Evolutionary conservation across 2,888 invertebrate species (phyloP), one percentile per base, ranked within the genome.

Genomic region (Sinotaia quadrata): DNA sequence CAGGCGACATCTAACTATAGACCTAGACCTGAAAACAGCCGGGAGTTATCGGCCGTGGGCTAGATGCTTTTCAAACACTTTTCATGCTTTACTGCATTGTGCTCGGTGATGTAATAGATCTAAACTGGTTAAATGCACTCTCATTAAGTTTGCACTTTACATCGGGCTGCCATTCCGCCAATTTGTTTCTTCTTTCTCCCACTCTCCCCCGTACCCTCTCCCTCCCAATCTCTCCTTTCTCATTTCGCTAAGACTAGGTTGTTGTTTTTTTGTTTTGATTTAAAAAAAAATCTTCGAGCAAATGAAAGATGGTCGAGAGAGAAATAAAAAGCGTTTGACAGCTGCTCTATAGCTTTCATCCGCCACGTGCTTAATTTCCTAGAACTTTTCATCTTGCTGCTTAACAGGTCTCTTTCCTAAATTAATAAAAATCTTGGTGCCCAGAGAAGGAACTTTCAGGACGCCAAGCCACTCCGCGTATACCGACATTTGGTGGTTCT

Each of bases 171-270:
- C 49, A 24, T 24, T 49, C 49, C 49, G 21, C 5, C 5, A 49
- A 8, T 49, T 24, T 49, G 15, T 41, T 15, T 41, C 41, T 41
- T 15, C 49, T 49, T 2, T 49, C 49, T 49, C 49, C 49, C 49
- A n/a, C 58, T 58, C 58, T 58, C 58, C 36, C 36, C 36, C 58
- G 33, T 36, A 36, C 58, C 36, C 36, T 58, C 58, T 58, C 36
- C 36, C 58, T 58, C 36, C 36, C 58, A 36, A 8, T 58, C 58
- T 58, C 58, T 58, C 36, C 36, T 36, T 58, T 10, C n/a, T n/a
- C n/a, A n/a, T n/a, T n/a, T n/a, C n/a, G n/a, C n/a, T n/a, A n/a
- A n/a, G n/a, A n/a, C n/a, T n/a, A n/a, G n/a, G n/a, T n/a, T n/a
- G n/a, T n/a, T n/a, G n/a, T n/a, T n/a, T n/a, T n/a, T n/a, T n/a